Evolutionary conservation across 2,113 vertebrate genomes (phyloP).

Genomic region (Lycaon pictus): DNA sequence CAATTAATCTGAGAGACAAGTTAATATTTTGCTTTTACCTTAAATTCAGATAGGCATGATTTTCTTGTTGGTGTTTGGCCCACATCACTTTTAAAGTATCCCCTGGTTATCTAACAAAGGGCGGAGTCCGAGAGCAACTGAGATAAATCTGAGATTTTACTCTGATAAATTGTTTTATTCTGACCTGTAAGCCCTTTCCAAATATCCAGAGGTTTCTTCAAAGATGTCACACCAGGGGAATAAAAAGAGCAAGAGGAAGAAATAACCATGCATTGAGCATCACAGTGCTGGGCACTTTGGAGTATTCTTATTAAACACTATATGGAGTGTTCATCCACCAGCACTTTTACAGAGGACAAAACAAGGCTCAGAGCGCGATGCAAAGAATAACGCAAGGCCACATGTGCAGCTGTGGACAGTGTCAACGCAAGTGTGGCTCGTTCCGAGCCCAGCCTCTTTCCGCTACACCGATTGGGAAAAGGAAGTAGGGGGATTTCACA

Average conservation of each 20-base stretch:
- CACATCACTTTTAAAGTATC: not conserved
- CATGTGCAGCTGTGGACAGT: accelerated
- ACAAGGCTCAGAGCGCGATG: not conserved
- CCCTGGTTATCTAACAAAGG: not conserved
- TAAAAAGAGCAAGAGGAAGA: not conserved
- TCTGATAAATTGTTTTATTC: not conserved
- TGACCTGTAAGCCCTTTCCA: not conserved
- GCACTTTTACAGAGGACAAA: not conserved
- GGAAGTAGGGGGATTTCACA: accelerated
- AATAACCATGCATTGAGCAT: not conserved
- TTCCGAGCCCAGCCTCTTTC: not conserved
- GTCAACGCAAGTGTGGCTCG: not conserved
- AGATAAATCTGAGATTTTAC: not conserved
- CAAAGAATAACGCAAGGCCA: not conserved
- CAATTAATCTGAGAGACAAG: not conserved
- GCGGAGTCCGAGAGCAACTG: not conserved
- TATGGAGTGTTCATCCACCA: not conserved
- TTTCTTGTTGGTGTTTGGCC: not conserved
- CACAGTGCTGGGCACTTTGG: accelerated
- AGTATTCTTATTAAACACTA: not conserved
- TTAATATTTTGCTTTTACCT: slow-evolving; percentile 9
- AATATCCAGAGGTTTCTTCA: not conserved
- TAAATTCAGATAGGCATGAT: not conserved
- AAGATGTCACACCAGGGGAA: not conserved
- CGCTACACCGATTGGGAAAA: accelerated